Conservation (phyloP, 2,888 invertebrate species). For the Drosophila nr. medialis region DNA sequence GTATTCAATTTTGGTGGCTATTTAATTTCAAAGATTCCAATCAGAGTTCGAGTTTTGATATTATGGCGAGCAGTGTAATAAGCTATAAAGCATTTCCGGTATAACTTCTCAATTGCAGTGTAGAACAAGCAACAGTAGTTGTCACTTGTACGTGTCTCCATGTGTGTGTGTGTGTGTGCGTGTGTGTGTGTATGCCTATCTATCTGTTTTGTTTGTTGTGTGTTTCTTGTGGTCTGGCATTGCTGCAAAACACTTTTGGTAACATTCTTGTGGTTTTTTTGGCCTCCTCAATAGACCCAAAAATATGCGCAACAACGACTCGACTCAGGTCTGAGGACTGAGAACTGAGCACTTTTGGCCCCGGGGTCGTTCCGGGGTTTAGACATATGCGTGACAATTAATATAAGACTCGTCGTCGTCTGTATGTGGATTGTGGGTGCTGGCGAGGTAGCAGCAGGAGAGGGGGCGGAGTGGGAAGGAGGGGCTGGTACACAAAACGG, state of each 20-base stretch:
- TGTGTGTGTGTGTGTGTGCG: not conserved
- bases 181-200: not conserved
- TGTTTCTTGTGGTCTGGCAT: constrained; percentile 40
- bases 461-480: not conserved
- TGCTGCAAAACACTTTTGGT: constrained; percentile 66
- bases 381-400: constrained; percentile 80
- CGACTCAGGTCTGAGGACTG: constrained; percentile 33
- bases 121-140: constrained; percentile 47
- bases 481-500: constrained; percentile 72
- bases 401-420: constrained; percentile 69
- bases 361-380: constrained; percentile 54
- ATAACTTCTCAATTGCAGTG: constrained; percentile 1
- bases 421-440: constrained; percentile 2
- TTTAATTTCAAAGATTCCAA: not conserved
- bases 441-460: not conserved
- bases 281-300: constrained; percentile 67
- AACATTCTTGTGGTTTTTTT: constrained; percentile 76
- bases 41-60: not conserved
- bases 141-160: constrained; percentile 25
- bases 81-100: not conserved
- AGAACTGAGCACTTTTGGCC: constrained; percentile 8
- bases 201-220: constrained; percentile 6
- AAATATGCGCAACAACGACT: constrained; percentile 65
- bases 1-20: not conserved
- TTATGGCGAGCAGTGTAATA: not conserved